Evolutionary conservation across 1,140 invertebrate species (phyloP).

Genomic region (Mizuhopecten yessoensis): DNA sequence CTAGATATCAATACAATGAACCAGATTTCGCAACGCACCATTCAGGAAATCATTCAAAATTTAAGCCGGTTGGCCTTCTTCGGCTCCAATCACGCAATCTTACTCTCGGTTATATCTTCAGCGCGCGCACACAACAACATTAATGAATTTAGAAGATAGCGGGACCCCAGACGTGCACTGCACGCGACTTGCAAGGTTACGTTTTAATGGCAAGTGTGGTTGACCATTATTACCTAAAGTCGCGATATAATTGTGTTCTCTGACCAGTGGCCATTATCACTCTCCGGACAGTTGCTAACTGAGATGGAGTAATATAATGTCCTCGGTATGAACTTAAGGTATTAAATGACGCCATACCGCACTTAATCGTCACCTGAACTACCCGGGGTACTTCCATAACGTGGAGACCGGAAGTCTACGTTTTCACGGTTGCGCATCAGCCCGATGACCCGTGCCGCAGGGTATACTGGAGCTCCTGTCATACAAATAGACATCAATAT

Average conservation of each 20-base stretch:
- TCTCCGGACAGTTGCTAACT: not conserved
- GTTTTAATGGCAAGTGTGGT: not conserved
- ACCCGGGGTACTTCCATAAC: not conserved
- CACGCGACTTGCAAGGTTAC: not conserved
- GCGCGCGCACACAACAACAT: not conserved
- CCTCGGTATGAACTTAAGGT: not conserved
- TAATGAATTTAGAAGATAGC: not conserved
- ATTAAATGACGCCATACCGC: not conserved
- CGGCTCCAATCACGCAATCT: not conserved
- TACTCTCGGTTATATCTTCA: not conserved
- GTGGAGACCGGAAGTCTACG: not conserved
- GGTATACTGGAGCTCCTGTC: not conserved
- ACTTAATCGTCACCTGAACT: not conserved
- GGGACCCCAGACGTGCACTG: not conserved
- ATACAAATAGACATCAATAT: conserved; percentile 11
- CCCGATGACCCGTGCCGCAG: not conserved
- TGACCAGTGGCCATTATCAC: not conserved
- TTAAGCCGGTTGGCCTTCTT: not conserved
- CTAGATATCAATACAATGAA: conserved; percentile 9
- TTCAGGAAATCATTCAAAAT: conserved; percentile 39
- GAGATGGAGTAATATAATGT: too few relatives aligned
- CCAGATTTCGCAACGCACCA: conserved; percentile 22
- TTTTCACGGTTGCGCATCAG: not conserved
- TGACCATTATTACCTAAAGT: not conserved
- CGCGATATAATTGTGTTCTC: not conserved